phyloP scores from a whole-genome alignment of 2,888 invertebrate species.

The Melikaiella ostensackeni region DNA sequence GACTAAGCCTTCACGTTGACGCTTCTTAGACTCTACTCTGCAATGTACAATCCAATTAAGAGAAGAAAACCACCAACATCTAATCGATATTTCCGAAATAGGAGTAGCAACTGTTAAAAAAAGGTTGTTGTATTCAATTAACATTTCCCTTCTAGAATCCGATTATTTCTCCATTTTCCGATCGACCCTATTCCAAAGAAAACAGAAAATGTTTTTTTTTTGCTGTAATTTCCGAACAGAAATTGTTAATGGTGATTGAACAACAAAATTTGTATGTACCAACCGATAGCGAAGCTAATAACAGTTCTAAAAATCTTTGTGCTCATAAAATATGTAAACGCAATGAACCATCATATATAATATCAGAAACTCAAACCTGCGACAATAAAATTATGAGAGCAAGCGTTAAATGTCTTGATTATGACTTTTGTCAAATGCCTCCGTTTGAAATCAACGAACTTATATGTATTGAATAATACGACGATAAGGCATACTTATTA shows the following conservation, averaged over 20 bases:
- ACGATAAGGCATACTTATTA: not conserved
- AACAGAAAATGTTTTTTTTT: no score
- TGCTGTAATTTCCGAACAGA: no score
- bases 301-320: not conserved
- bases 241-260: no score
- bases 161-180: not conserved
- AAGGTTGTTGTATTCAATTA: not conserved
- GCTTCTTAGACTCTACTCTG: no score
- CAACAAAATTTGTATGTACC: no score
- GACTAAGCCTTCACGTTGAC: no score
- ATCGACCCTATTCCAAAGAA: not conserved
- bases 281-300: no score
- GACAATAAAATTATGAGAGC: not conserved
- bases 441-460: not conserved
- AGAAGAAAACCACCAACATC: no score
- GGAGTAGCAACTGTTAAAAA: not conserved
- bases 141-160: not conserved
- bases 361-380: not conserved
- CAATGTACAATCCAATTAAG: no score
- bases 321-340: not conserved
- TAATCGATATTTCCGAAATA: no score
- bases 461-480: not conserved
- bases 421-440: not conserved
- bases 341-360: not conserved
- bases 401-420: not conserved